Conservation (phyloP, 2,797 vertebrate genomes). For the Chelon labrosus region DNA sequence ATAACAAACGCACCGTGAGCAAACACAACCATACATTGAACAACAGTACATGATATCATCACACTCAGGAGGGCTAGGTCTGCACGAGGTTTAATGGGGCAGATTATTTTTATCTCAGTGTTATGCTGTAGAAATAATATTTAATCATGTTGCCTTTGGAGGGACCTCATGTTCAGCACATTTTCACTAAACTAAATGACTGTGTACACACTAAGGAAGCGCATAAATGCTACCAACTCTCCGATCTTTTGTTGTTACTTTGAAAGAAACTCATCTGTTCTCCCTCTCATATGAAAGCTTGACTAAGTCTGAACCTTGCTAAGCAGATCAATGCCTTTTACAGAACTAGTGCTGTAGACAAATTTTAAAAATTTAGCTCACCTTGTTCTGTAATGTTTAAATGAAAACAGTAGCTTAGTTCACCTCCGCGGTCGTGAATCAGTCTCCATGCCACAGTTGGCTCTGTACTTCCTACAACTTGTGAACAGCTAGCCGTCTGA, state of each 20-base stretch:
- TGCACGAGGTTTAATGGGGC: too few species aligned
- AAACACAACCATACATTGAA: too few species aligned
- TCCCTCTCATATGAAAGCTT: slow-evolving; percentile 1
- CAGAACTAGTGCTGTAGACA: not conserved
- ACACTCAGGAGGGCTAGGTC: too few species aligned
- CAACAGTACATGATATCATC: too few species aligned
- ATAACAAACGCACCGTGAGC: too few species aligned
- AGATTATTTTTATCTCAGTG: too few species aligned
- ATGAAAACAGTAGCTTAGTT: slow-evolving; percentile 52
- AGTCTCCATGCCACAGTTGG: slow-evolving; percentile 36
- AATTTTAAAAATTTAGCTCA: slow-evolving; percentile 51
- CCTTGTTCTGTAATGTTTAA: slow-evolving; percentile 49
- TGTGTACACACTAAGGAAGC: not conserved
- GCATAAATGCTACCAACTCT: not conserved
- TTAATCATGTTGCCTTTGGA: not conserved
- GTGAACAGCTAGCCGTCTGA: slow-evolving; percentile 29
- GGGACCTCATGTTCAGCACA: not conserved
- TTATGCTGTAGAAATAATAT: not conserved
- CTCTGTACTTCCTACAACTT: slow-evolving; percentile 59
- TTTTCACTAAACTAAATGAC: not conserved
- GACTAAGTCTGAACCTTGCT: not conserved
- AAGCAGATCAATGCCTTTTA: not conserved
- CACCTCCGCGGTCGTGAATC: slow-evolving; percentile 34
- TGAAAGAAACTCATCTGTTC: slow-evolving; percentile 1
- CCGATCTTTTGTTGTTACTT: not conserved